Percentiles rank a stretch among this genome's conserved stretches.
Evolutionary conservation across 2,888 invertebrate genomes (phyloP).

Genomic region (Papilio gigon): DNA sequence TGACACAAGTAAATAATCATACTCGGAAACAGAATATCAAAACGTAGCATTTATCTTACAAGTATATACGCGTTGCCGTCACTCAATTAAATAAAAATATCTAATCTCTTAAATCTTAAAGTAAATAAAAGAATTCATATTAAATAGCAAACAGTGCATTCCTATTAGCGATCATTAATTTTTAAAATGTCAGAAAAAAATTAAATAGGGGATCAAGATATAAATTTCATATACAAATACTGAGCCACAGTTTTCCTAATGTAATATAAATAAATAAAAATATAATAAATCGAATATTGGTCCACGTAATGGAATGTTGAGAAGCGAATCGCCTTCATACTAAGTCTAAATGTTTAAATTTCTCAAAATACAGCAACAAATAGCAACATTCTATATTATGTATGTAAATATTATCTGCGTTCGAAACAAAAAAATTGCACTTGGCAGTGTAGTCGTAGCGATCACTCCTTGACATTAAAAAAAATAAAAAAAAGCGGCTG

Average conservation of each 20-base stretch:
- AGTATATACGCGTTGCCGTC: slow-evolving; percentile 79
- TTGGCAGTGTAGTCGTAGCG: slow-evolving; percentile 79
- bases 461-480: slow-evolving; percentile 75
- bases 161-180: slow-evolving; percentile 43
- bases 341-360: slow-evolving; percentile 9
- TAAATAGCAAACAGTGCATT: slow-evolving; percentile 73
- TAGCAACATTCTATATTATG: slow-evolving; percentile 49
- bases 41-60: slow-evolving; percentile 76
- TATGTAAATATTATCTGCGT: slow-evolving; percentile 68
- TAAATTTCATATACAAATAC: slow-evolving; percentile 34
- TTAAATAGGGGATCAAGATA: slow-evolving; percentile 38
- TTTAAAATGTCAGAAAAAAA: slow-evolving; percentile 41
- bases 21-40: slow-evolving; percentile 76
- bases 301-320: slow-evolving; percentile 78
- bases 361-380: not conserved
- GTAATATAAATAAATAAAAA: slow-evolving; percentile 15
- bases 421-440: slow-evolving; percentile 74
- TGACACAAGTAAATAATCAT: slow-evolving; percentile 75
- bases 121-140: slow-evolving; percentile 74
- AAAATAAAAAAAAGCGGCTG: slow-evolving; percentile 76
- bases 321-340: slow-evolving; percentile 16
- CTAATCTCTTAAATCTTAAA: slow-evolving; percentile 78
- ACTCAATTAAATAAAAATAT: slow-evolving; percentile 79
- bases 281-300: slow-evolving; percentile 53
- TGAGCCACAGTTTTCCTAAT: slow-evolving; percentile 33